Percentiles rank a stretch among this genome's conserved stretches.
These are phyloP conservation scores for Phrynocephalus forsythii DNA, from an alignment of 2,797 vertebrate species.

Conservation along the genomic window DNA sequence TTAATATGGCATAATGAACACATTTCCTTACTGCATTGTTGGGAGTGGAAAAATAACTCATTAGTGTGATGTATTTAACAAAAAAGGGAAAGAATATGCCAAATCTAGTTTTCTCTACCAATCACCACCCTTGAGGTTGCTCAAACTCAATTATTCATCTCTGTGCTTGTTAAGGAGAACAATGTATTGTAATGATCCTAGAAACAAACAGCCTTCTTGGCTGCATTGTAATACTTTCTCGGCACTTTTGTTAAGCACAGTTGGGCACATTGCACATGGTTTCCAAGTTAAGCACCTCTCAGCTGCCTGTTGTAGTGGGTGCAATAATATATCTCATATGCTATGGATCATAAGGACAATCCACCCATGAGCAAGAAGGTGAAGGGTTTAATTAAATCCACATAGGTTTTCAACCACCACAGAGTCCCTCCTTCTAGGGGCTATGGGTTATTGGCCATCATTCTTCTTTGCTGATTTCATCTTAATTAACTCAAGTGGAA, in stretches of 20 bases:
- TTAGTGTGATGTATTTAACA: conserved; percentile 77
- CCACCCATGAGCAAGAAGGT: background rate
- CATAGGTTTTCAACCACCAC: background rate
- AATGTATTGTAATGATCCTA: conserved; percentile 70
- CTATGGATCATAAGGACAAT: background rate
- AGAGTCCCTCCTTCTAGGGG: background rate
- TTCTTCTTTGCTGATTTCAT: background rate
- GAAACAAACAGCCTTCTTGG: conserved; percentile 74
- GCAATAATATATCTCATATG: background rate
- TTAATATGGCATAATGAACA: conserved; percentile 44
- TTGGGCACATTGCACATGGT: conserved; percentile 3
- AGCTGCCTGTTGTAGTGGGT: no score
- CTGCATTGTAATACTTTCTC: conserved; percentile 67
- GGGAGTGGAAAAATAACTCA: conserved; percentile 67
- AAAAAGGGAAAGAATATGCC: conserved; percentile 70
- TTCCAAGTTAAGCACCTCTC: background rate
- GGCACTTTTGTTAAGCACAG: conserved; percentile 55
- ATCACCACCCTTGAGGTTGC: conserved; percentile 74
- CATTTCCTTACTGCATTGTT: conserved; percentile 60
- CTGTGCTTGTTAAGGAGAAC: conserved; percentile 75
- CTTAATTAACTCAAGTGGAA: no score
- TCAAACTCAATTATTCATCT: conserved; percentile 78
- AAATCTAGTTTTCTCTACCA: conserved; percentile 69
- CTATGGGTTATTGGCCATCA: no score
- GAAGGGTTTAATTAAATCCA: background rate